Conservation (phyloP, 2,888 invertebrate genomes). For the Tortrix viridana region DNA sequence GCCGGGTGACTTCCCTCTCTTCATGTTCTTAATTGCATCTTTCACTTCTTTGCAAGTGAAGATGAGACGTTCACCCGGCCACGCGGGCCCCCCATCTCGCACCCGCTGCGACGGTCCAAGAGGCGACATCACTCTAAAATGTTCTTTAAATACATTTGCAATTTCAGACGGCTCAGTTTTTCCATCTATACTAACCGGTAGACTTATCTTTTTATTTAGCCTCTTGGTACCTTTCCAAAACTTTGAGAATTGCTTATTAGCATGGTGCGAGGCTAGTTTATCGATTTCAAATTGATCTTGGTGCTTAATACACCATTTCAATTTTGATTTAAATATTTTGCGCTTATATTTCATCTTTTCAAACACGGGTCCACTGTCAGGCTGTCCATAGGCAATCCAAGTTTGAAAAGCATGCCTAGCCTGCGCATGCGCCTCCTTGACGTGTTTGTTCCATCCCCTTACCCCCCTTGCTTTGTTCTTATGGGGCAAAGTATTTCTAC, state of each 20-base stretch:
- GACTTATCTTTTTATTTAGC: neutral
- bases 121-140: neutral
- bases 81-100: neutral
- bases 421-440: neutral
- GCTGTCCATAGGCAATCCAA: neutral
- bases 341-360: neutral
- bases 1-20: neutral
- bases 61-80: neutral
- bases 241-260: neutral
- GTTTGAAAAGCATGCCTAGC: neutral
- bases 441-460: neutral
- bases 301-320: neutral
- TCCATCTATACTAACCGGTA: neutral
- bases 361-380: neutral
- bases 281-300: neutral
- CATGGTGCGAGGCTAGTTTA: neutral
- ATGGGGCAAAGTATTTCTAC: neutral
- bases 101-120: neutral
- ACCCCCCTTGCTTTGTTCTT: neutral
- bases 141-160: neutral
- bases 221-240: neutral
- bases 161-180: neutral
- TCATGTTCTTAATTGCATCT: neutral
- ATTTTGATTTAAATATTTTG: neutral
- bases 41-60: neutral